Conservation (phyloP, 2,888 invertebrate species). For the Limulus polyphemus region DNA sequence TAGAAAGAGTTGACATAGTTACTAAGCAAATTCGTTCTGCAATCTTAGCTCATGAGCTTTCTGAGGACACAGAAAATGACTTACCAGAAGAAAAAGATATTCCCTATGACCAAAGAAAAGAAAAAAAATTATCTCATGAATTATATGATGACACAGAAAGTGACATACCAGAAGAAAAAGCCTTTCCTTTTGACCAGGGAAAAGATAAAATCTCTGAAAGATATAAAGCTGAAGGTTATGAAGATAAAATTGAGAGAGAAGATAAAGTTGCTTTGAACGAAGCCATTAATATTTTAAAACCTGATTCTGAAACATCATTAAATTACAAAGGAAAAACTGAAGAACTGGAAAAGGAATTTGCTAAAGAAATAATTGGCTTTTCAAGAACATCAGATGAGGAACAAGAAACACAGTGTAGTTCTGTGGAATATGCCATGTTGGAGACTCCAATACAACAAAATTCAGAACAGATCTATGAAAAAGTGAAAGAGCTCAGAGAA, state of each 20-base stretch:
- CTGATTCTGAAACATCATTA: not conserved
- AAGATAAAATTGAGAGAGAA: constrained; percentile 6
- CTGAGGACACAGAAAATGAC: constrained; percentile 26
- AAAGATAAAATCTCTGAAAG: constrained; percentile 21
- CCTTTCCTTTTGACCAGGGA: constrained; percentile 9
- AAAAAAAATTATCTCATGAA: not conserved
- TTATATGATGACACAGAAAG: constrained; percentile 1
- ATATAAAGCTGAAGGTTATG: constrained; percentile 4
- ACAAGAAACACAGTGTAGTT: not conserved
- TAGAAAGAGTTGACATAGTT: constrained; percentile 19
- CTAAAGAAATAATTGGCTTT: not conserved
- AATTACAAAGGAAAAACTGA: constrained; percentile 4
- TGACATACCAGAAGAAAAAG: not conserved
- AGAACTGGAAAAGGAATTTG: not conserved
- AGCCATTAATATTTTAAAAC: not conserved
- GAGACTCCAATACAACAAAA: too few species aligned
- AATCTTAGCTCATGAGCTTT: constrained; percentile 27
- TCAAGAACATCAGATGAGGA: constrained; percentile 1
- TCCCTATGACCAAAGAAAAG: constrained; percentile 7
- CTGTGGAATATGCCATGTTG: too few species aligned
- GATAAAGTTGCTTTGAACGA: not conserved
- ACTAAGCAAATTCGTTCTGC: constrained; percentile 27
- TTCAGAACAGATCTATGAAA: too few species aligned
- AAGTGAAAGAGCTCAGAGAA: too few species aligned
- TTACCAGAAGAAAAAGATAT: constrained; percentile 27